Evolutionary conservation across 2,888 invertebrate species (phyloP), one percentile per base, ranked within the genome.

Genomic region (Rhagophthalmus giganteus): DNA sequence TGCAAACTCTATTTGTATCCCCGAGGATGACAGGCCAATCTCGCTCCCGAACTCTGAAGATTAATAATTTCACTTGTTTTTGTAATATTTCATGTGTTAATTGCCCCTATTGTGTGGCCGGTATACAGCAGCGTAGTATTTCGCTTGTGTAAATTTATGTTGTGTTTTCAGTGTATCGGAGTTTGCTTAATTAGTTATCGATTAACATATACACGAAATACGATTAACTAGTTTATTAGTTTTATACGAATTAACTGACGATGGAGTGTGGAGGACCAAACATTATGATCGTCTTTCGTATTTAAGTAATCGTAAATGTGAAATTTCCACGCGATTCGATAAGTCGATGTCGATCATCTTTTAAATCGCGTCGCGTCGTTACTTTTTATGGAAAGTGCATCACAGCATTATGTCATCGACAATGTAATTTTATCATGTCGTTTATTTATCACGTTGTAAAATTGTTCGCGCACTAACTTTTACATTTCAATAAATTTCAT

Each of bases 11-110:
- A 71, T 71, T 72, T 70, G 70, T 70, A 69, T 66, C 67, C 20
- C 64, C 55, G 61, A 61, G 38, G 51, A 54, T 73, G 73, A 73
- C 73, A 73, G 73, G 66, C 69, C 72, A 72, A 73, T 73, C 70
- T 73, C 70, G 69, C 69, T 66, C 69, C 68, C 68, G 68, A 66
- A 69, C 66, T 64, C 54, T 54, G 53, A 71, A 71, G 73, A 73
- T 73, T 72, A 71, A 73, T 73, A 73, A 69, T 71, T 72, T 70
- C 65, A 70, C 70, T 72, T 72, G 70, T 71, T 72, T 71, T 71
- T 68, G 68, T 71, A 71, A 73, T 73, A 73, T 70, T 71, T 73
- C 72, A 73, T 69, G 63, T 69, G 71, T 70, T 73, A 73, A 73
- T 73, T 71, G 71, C 68, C 63, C 31, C 49, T 25, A 45, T 54